A percentile compares a stretch with the other conserved stretches of the same genome.
These are phyloP conservation scores for Galeopterus variegatus DNA, from an alignment of 2,113 vertebrate genomes.

Conservation along the genomic window DNA sequence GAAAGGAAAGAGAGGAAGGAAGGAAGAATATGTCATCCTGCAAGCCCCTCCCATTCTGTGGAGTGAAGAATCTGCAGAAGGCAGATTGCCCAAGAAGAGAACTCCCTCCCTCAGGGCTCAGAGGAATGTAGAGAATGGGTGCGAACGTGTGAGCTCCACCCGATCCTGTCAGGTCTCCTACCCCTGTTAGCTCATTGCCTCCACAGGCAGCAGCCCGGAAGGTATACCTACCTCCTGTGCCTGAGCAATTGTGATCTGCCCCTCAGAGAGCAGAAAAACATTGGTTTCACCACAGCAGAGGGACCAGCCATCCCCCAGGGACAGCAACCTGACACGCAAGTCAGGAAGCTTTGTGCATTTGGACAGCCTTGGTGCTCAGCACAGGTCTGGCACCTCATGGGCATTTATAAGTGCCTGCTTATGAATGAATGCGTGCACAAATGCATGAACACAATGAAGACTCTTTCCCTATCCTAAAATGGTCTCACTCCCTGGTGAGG, in stretches of 20 bases:
- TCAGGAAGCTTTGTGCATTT: conserved; percentile 29
- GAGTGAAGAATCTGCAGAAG: background rate
- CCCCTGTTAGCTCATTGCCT: background rate
- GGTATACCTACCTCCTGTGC: background rate
- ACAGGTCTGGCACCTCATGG: background rate
- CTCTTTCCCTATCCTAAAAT: background rate
- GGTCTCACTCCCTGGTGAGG: background rate
- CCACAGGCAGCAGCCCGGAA: background rate
- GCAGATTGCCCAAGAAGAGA: background rate
- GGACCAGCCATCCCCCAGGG: background rate
- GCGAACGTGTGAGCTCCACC: background rate
- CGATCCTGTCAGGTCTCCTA: background rate
- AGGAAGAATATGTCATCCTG: background rate
- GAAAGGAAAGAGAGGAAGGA: conserved; percentile 2
- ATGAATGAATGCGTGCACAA: background rate
- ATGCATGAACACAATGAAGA: background rate
- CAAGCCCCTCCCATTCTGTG: background rate
- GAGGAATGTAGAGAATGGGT: background rate
- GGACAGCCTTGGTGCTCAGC: background rate
- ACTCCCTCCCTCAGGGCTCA: background rate
- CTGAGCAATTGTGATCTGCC: background rate
- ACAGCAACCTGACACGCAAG: background rate
- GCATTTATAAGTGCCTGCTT: background rate
- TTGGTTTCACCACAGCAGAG: background rate
- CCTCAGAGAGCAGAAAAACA: conserved; percentile 30